Conservation (phyloP, 2,113 vertebrate species). For the Pedionomus torquatus region DNA sequence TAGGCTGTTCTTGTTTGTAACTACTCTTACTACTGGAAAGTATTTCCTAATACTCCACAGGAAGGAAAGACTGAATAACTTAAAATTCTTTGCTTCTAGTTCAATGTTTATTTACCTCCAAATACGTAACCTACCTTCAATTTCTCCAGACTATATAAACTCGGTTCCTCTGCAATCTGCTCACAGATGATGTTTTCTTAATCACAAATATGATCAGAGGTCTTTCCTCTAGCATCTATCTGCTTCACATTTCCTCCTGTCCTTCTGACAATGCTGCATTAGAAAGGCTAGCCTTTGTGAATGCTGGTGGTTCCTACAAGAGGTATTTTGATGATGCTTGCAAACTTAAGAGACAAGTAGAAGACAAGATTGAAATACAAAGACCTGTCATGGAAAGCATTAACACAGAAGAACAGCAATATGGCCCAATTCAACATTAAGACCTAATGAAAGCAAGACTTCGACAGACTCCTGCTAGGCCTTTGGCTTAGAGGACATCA, state of each 20-base stretch:
- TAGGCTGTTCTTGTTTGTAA: neutral
- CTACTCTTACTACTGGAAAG: neutral
- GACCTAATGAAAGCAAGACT: neutral
- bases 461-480: neutral
- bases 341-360: neutral
- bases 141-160: neutral
- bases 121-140: neutral
- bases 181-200: neutral
- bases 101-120: neutral
- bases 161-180: neutral
- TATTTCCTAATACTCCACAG: neutral
- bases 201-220: neutral
- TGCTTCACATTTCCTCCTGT: neutral
- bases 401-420: neutral
- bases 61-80: neutral
- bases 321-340: neutral
- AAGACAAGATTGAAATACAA: neutral
- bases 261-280: neutral
- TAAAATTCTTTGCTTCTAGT: neutral
- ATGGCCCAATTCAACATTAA: rapidly evolving
- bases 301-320: neutral
- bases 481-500: neutral
- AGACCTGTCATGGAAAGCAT: neutral
- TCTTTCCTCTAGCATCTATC: neutral
- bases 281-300: neutral